These are phyloP conservation scores for Ormia ochracea DNA, from an alignment of 2,888 invertebrate genomes.

Conservation along the genomic window DNA sequence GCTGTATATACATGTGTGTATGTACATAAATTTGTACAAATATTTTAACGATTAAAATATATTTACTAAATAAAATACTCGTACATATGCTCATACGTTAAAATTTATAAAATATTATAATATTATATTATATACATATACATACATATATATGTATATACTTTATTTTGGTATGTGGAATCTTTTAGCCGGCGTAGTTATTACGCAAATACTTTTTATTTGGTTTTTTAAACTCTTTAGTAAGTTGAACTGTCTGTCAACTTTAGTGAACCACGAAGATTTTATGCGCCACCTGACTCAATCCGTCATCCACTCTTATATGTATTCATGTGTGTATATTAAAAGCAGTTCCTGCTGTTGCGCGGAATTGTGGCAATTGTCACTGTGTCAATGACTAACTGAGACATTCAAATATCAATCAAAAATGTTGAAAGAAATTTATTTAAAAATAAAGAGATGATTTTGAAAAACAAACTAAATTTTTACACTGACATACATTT, in stretches of 20 bases:
- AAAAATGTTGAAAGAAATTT: not conserved
- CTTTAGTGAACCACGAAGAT: conserved; percentile 8
- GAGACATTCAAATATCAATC: conserved; percentile 1
- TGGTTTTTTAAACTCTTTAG: conserved; percentile 1
- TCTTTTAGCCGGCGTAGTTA: not conserved
- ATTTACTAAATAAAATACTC: too few relatives aligned
- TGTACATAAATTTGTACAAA: too few relatives aligned
- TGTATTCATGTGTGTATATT: too few relatives aligned
- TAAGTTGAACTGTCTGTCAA: conserved; percentile 41
- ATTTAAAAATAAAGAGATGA: conserved; percentile 4
- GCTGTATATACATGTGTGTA: not conserved
- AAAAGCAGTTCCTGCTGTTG: not conserved
- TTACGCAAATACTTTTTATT: not conserved
- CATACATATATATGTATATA: too few relatives aligned
- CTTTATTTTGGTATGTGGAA: not conserved
- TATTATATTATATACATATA: too few relatives aligned
- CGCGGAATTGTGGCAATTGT: conserved; percentile 18
- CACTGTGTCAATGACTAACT: conserved; percentile 50
- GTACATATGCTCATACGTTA: too few relatives aligned
- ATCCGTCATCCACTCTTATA: conserved; percentile 48
- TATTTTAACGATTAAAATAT: too few relatives aligned
- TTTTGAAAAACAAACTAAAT: not conserved
- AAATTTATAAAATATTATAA: too few relatives aligned
- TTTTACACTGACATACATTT: not conserved
- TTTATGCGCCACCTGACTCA: conserved; percentile 51